Evolutionary conservation across 2,113 vertebrate genomes (phyloP).

Genomic region (Tupaia chinensis): DNA sequence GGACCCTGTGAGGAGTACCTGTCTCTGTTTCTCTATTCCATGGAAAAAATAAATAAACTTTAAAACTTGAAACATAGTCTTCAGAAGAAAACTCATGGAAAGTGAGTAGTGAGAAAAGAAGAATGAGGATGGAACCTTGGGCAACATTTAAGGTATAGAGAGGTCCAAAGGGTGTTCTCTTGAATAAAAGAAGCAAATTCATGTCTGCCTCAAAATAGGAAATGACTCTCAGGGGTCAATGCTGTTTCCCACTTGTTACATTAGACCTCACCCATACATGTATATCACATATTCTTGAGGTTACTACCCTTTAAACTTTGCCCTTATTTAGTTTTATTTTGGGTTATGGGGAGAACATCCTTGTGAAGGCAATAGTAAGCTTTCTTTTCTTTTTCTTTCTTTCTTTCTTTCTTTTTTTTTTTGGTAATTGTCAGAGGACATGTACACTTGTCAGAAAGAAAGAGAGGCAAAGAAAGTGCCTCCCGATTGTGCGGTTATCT

Average conservation of each 20-base stretch:
- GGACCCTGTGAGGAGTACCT: no score
- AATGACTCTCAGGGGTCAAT: background rate
- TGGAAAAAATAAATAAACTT: no score
- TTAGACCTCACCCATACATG: background rate
- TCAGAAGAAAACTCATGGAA: background rate
- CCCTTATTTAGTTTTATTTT: conserved; percentile 14
- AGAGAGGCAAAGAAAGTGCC: no score
- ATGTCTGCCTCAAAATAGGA: background rate
- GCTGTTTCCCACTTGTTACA: background rate
- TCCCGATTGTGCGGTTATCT: no score
- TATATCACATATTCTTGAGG: background rate
- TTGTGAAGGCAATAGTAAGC: background rate
- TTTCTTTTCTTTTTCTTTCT: no score
- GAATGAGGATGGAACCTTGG: background rate
- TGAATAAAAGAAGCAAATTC: conserved; percentile 9
- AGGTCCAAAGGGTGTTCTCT: background rate
- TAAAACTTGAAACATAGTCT: no score
- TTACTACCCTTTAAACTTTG: conserved; percentile 7
- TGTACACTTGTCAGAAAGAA: no score
- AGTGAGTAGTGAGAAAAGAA: background rate
- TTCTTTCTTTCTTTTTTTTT: no score
- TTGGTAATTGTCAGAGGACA: no score
- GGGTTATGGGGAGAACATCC: background rate
- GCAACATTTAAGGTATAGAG: background rate
- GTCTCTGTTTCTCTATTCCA: no score